phyloP scores from a whole-genome alignment of 2,113 vertebrate species.

The Brachyistius frenatus region DNA sequence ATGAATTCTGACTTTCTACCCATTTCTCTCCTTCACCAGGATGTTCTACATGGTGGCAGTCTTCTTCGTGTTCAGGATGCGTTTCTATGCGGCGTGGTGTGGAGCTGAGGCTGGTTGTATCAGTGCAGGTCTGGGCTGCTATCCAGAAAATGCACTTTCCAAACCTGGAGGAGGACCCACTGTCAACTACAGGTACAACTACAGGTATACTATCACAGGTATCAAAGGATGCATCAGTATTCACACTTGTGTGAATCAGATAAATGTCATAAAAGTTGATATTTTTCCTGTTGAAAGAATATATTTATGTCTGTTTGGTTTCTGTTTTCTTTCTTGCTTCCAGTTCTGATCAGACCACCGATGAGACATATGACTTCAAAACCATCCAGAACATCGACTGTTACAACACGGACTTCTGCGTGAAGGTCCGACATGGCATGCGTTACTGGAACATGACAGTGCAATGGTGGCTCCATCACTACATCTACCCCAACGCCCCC shows the following conservation, averaged over 20 bases:
- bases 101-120: conserved; percentile 91
- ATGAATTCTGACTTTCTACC: not conserved
- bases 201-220: not conserved
- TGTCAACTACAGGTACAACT: conserved; percentile 83
- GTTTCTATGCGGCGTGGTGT: conserved; percentile 94
- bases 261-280: not conserved
- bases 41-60: conserved; percentile 91
- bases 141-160: conserved; percentile 87
- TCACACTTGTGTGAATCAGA: not conserved
- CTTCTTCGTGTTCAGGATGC: conserved; percentile 93
- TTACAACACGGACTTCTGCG: conserved; percentile 91
- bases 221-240: conserved; percentile 1
- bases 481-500: conserved; percentile 90
- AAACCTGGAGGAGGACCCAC: conserved; percentile 91
- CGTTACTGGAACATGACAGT: conserved; percentile 96
- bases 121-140: conserved; percentile 90
- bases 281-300: not conserved
- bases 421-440: conserved; percentile 93
- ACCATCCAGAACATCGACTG: conserved; percentile 94
- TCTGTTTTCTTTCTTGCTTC: conserved; percentile 2
- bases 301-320: not conserved
- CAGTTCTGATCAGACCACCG: conserved; percentile 75
- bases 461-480: conserved; percentile 95
- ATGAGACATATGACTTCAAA: conserved; percentile 89
- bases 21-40: conserved; percentile 64